Evolutionary conservation across 2,888 invertebrate genomes (phyloP).

Genomic region (Stenodera caucasica): DNA sequence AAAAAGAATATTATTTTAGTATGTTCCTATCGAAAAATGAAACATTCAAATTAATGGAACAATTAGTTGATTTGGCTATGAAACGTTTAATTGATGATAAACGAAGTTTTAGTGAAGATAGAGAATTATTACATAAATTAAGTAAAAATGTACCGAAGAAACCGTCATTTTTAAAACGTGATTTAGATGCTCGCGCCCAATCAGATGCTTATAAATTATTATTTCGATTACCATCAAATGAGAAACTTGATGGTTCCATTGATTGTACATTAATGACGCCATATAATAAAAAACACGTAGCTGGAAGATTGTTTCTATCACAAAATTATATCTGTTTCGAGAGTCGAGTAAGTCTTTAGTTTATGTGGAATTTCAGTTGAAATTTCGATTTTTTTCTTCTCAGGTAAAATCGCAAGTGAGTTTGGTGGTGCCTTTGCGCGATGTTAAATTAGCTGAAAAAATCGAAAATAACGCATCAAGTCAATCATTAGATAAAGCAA

Average conservation of each 20-base stretch:
- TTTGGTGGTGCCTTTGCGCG: conserved; percentile 85
- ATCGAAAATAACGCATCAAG: conserved; percentile 70
- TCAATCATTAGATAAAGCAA: conserved; percentile 64
- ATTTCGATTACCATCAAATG: conserved; percentile 82
- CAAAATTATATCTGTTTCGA: conserved; percentile 95
- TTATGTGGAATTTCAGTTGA: not conserved
- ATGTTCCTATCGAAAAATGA: conserved; percentile 88
- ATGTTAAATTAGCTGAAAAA: conserved; percentile 75
- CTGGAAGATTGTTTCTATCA: conserved; percentile 88
- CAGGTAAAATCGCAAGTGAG: conserved; percentile 82
- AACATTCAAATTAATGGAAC: conserved; percentile 90
- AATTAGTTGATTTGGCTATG: conserved; percentile 95
- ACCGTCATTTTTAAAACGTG: conserved; percentile 88
- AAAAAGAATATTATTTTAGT: conserved; percentile 87
- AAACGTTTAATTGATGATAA: conserved; percentile 92
- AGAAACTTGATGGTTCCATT: conserved; percentile 93
- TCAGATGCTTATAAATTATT: conserved; percentile 87
- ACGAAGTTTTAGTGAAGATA: conserved; percentile 86
- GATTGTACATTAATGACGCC: conserved; percentile 94
- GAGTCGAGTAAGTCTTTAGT: conserved; percentile 73
- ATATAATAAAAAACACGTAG: conserved; percentile 86
- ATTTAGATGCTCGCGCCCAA: conserved; percentile 91
- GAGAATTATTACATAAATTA: conserved; percentile 78
- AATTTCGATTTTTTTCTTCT: conserved; percentile 24
- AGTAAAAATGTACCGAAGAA: conserved; percentile 88